Evolutionary conservation across 2,888 invertebrate genomes (phyloP).

Genomic region (Conomelus anceps): DNA sequence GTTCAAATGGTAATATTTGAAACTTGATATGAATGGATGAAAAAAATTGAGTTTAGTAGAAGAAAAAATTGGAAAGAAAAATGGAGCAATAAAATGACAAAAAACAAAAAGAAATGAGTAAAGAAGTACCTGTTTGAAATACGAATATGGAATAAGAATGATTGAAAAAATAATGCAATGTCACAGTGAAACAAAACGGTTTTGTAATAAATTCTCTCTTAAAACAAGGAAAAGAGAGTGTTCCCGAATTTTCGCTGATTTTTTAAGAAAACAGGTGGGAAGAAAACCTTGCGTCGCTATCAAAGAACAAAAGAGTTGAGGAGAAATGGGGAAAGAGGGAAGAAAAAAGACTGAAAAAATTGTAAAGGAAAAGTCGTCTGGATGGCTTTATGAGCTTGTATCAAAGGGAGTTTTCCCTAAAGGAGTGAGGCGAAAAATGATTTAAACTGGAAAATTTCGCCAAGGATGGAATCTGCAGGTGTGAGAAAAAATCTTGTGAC

Average conservation of each 20-base stretch:
- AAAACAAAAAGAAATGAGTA: no score
- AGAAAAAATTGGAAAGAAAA: no score
- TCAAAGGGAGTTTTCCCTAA: not conserved
- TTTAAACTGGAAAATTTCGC: not conserved
- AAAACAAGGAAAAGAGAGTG: not conserved
- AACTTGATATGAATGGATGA: no score
- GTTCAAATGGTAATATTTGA: no score
- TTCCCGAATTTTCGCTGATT: not conserved
- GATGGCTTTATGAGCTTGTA: not conserved
- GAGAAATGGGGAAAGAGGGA: not conserved
- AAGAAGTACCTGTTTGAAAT: no score
- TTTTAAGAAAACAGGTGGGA: not conserved
- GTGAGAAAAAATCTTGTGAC: not conserved
- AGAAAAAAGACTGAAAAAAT: not conserved
- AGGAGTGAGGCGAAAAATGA: not conserved
- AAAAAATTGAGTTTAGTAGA: no score
- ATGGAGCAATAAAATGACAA: no score
- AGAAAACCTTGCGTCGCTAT: not conserved
- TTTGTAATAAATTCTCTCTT: no score
- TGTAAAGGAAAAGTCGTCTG: not conserved
- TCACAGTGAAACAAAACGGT: no score
- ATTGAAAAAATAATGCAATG: no score
- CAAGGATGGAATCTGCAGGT: not conserved
- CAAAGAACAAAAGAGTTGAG: not conserved
- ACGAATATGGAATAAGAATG: no score